Conservation (phyloP, 2,113 vertebrate genomes). For the Hyperopisus bebe region DNA sequence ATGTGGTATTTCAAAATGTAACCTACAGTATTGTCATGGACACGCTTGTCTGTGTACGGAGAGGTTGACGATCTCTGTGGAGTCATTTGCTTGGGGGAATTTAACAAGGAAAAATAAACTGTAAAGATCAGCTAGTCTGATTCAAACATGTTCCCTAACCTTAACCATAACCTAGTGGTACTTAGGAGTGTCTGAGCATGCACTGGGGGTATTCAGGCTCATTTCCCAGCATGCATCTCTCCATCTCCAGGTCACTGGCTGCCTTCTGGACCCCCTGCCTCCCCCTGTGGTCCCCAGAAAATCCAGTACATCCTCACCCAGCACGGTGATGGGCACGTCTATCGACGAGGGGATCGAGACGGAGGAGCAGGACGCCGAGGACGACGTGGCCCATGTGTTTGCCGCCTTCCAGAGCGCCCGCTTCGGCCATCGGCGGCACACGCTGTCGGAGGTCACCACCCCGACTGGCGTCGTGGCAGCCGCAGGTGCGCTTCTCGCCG, state of each 20-base stretch:
- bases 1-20: not conserved
- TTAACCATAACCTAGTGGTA: not conserved
- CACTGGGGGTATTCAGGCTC: not conserved
- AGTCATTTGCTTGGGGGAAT: not conserved
- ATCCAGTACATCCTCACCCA: constrained; percentile 82
- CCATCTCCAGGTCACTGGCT: constrained; percentile 77
- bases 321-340: constrained; percentile 94
- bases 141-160: not conserved
- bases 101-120: not conserved
- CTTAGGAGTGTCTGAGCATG: not conserved
- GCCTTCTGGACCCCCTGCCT: constrained; percentile 86
- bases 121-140: not conserved
- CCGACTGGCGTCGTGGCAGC: constrained; percentile 67
- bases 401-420: constrained; percentile 78
- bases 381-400: constrained; percentile 74
- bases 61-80: not conserved
- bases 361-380: constrained; percentile 75
- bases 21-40: not conserved
- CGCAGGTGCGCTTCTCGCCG: constrained; percentile 57
- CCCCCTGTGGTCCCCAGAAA: constrained; percentile 70
- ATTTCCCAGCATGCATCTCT: not conserved
- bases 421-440: constrained; percentile 83
- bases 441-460: constrained; percentile 89
- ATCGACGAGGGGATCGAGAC: constrained; percentile 94
- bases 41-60: not conserved